Evolutionary conservation across 2,113 vertebrate genomes (phyloP).

Genomic region (Pseudopodoces humilis): DNA sequence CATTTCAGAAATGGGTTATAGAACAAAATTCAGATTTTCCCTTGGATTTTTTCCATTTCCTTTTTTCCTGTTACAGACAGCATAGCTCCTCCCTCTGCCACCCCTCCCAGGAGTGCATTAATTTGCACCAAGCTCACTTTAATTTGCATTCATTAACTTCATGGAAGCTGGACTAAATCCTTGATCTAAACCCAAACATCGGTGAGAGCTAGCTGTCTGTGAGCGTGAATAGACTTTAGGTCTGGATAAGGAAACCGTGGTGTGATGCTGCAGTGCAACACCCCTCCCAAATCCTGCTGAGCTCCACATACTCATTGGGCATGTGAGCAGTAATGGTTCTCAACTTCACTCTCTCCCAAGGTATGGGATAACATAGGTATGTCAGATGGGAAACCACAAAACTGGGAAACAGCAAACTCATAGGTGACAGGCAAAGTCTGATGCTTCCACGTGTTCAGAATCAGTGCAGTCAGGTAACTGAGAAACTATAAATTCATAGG

Average conservation of each 20-base stretch:
- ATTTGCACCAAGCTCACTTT: background rate
- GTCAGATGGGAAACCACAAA: background rate
- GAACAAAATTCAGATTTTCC: background rate
- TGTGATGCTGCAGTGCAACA: background rate
- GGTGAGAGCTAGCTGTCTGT: background rate
- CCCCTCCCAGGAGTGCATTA: rapidly evolving
- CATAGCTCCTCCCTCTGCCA: background rate
- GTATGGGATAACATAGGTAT: background rate
- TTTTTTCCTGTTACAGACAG: background rate
- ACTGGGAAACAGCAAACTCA: rapidly evolving
- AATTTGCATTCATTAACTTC: background rate
- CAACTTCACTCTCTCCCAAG: background rate
- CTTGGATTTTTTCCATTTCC: background rate
- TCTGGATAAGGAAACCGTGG: background rate
- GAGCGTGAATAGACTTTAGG: rapidly evolving
- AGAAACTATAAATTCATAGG: background rate
- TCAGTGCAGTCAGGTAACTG: background rate
- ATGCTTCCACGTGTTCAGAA: background rate
- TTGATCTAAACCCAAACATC: background rate
- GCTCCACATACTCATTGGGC: background rate
- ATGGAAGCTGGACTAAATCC: background rate
- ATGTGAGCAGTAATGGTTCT: rapidly evolving
- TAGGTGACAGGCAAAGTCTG: rapidly evolving
- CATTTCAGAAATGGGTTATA: background rate
- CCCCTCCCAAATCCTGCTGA: background rate